phyloP scores from a whole-genome alignment of 1,140 invertebrate genomes.

The Stenopsyche tienmushanensis region DNA sequence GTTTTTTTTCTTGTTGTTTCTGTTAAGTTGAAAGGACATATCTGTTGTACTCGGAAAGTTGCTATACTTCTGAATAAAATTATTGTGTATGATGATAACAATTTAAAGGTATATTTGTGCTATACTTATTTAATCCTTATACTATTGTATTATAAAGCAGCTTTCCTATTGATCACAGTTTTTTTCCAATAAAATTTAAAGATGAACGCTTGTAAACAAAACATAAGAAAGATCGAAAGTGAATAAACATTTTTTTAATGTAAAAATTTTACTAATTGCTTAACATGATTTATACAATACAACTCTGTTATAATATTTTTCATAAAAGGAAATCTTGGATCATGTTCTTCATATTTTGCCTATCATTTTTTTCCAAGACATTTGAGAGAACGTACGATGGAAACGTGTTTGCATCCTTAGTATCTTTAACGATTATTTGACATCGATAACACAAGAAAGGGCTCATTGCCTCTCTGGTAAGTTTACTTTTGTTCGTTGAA shows the following conservation, averaged over 20 bases:
- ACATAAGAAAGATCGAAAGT: conserved; percentile 33
- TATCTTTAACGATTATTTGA: conserved; percentile 29
- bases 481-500: neutral
- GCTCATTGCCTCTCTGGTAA: conserved; percentile 21
- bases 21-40: conserved; percentile 5
- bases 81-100: conserved; percentile 25
- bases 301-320: neutral
- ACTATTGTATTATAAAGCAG: conserved; percentile 33
- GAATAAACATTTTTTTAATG: conserved; percentile 37
- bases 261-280: neutral
- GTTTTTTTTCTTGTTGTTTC: conserved; percentile 28
- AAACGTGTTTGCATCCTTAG: conserved; percentile 14
- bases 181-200: conserved; percentile 24
- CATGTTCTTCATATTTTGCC: conserved; percentile 22
- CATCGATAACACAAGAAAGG: conserved; percentile 35
- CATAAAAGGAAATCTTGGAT: conserved; percentile 37
- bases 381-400: conserved; percentile 14
- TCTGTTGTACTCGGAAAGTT: conserved; percentile 30
- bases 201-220: conserved; percentile 36
- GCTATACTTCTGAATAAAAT: conserved; percentile 25
- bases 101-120: conserved; percentile 31
- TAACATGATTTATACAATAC: neutral
- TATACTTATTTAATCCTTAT: conserved; percentile 36
- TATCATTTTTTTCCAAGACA: conserved; percentile 14
- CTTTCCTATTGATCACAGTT: conserved; percentile 32